Evolutionary conservation across 2,113 vertebrate species (phyloP).

Genomic region (Sebastes fasciatus): DNA sequence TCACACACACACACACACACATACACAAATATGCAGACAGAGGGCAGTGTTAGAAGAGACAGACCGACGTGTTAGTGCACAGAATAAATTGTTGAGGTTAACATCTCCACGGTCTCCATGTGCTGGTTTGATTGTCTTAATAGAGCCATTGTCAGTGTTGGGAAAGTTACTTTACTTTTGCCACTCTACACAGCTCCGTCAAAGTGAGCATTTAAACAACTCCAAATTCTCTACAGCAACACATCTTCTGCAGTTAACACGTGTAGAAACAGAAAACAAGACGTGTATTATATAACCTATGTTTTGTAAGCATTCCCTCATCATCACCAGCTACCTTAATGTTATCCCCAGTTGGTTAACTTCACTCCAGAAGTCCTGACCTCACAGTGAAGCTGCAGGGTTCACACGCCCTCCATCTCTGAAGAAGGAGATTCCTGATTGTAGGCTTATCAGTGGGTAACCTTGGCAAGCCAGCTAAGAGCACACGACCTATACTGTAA

Average conservation of each 20-base stretch:
- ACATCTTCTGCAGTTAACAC: neutral
- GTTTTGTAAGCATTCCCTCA: neutral
- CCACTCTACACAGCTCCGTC: neutral
- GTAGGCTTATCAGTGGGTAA: neutral
- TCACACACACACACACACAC: neutral
- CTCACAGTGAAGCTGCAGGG: neutral
- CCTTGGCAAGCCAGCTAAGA: neutral
- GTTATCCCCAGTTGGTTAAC: neutral
- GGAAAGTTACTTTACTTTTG: neutral
- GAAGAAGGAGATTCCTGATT: neutral
- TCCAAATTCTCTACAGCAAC: neutral
- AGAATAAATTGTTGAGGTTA: neutral
- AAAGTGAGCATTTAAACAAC: neutral
- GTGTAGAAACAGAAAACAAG: neutral
- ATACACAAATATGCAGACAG: conserved; percentile 3
- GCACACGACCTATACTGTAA: neutral
- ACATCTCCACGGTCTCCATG: neutral
- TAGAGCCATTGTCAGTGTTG: neutral
- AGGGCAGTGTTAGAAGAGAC: neutral
- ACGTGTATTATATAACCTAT: neutral
- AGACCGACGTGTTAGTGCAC: neutral
- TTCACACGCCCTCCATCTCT: neutral
- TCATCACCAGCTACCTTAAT: neutral
- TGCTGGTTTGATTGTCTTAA: neutral
- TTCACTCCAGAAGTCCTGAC: neutral